A percentile compares a stretch with the other conserved stretches of the same genome.
These are phyloP conservation scores for Rattus norvegicus DNA, from an alignment of 2,113 vertebrate species.

Conservation along the genomic window DNA sequence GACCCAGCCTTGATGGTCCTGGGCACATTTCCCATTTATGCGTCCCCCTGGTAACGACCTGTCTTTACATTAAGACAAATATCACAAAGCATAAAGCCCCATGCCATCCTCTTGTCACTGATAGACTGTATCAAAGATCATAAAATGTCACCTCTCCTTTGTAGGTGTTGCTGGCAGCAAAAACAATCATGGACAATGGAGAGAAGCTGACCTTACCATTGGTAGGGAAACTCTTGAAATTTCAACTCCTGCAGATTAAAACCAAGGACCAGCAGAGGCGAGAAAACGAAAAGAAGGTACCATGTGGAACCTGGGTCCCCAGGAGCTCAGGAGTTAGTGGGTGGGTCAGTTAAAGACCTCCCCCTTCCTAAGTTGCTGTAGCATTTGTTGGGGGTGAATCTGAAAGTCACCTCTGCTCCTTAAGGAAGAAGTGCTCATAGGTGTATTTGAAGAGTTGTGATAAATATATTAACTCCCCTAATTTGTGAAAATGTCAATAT, in stretches of 20 bases:
- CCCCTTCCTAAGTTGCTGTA: not conserved
- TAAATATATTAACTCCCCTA: not conserved
- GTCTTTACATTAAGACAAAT: not conserved
- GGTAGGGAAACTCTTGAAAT: slow-evolving; percentile 94
- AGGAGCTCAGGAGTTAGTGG: not conserved
- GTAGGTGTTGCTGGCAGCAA: slow-evolving; percentile 91
- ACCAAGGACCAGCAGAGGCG: slow-evolving; percentile 87
- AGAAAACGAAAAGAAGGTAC: slow-evolving; percentile 87
- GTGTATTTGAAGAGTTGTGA: not conserved
- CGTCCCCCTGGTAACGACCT: not conserved
- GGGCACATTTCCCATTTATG: not conserved
- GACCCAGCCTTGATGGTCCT: not conserved
- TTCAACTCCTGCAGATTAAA: slow-evolving; percentile 92
- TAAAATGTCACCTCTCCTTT: slow-evolving; percentile 55
- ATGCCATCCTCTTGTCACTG: slow-evolving; percentile 51
- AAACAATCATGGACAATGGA: slow-evolving; percentile 86
- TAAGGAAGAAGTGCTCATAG: not conserved
- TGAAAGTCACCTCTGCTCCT: not conserved
- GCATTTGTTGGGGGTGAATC: not conserved
- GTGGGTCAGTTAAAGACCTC: not conserved
- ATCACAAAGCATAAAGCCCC: not conserved
- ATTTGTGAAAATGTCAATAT: not conserved
- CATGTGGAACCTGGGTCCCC: not conserved
- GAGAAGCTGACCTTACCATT: slow-evolving; percentile 90
- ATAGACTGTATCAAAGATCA: not conserved